Conservation (phyloP, 2,888 invertebrate species). For the Thyatira batis region DNA sequence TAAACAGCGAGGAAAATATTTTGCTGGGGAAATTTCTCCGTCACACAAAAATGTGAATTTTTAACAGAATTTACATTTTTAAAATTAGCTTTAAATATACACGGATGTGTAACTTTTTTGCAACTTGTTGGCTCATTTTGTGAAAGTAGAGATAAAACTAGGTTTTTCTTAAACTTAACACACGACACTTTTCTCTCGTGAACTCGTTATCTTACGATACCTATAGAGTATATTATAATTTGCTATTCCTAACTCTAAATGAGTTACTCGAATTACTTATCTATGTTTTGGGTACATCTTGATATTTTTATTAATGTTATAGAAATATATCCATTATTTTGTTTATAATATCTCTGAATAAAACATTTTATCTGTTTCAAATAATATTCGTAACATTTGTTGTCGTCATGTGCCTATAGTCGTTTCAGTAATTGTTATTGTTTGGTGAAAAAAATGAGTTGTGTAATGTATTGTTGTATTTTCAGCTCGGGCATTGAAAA, state of each 20-base stretch:
- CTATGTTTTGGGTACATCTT: not conserved
- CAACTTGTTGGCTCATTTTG: not conserved
- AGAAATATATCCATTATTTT: not conserved
- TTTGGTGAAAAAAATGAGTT: slow-evolving; percentile 21
- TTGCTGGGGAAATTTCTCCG: not conserved
- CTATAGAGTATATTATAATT: not conserved
- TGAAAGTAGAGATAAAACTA: not conserved
- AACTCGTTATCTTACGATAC: not conserved
- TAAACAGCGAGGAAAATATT: not conserved
- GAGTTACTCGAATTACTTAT: not conserved
- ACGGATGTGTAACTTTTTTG: not conserved
- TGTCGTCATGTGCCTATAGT: slow-evolving; percentile 57
- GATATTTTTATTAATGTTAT: not conserved
- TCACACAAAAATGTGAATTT: not conserved
- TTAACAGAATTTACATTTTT: not conserved
- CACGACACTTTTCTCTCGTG: not conserved
- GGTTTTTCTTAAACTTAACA: not conserved
- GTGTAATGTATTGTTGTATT: slow-evolving; percentile 51
- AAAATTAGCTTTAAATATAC: not conserved
- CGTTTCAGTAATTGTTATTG: slow-evolving; percentile 25
- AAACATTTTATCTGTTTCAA: slow-evolving; percentile 12
- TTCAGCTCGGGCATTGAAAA: slow-evolving; percentile 97
- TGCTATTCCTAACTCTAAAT: not conserved
- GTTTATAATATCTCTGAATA: not conserved
- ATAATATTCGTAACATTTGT: slow-evolving; percentile 27